Base-by-base conservation (phyloP, 2,888 invertebrate species). In the Vesta saturnalis region DNA sequence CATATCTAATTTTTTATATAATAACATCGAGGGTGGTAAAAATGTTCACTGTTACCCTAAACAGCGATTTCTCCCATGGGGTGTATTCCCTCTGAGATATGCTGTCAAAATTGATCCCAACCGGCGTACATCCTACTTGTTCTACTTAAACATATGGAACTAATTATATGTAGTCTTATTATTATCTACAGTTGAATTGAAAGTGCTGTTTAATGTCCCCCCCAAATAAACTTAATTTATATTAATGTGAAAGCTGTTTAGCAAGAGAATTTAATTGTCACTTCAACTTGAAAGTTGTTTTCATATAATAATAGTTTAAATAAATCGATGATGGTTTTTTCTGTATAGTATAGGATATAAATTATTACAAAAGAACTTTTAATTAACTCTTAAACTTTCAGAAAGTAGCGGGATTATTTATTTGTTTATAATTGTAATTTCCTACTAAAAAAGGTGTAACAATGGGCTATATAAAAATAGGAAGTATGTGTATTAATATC, bases 21-120 rank as follows among this genome's bases (percentile, higher is more conserved):
- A 14, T 47, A 47, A 61, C 39, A 15, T 52, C 56, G 55, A 68
- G 64, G 64, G 62, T 59, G 56, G 60, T 62, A 47, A 63, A 67
- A 72, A 67, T 52, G 60, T 59, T 52, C 62, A 63, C 58, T 67
- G 71, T 70, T 71, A 69, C 67, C 67, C 66, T 70, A 73, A 73
- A 75, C 73, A 68, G 73, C 71, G 65, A 54, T 58, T 54, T 43
- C 75, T 47, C 64, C 62, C 67, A 69, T 72, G 73, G 73, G 73
- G 60, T 57, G 22, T 30, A 58, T 60, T 57, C 67, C 73, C 73
- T 72, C 73, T 67, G 67, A 61, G 73, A 68, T 72, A 56, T 59
- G 54, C 72, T 72, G 75, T 75, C 75, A 74, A 72, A 73, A 73
- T 70, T 75, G 73, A 75, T 75, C 71, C 72, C 74, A 73, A 72